Percentiles rank a stretch among this genome's conserved stretches.
These are phyloP conservation scores for Tragulus kanchil DNA, from an alignment of 2,113 vertebrate genomes.

Conservation along the genomic window DNA sequence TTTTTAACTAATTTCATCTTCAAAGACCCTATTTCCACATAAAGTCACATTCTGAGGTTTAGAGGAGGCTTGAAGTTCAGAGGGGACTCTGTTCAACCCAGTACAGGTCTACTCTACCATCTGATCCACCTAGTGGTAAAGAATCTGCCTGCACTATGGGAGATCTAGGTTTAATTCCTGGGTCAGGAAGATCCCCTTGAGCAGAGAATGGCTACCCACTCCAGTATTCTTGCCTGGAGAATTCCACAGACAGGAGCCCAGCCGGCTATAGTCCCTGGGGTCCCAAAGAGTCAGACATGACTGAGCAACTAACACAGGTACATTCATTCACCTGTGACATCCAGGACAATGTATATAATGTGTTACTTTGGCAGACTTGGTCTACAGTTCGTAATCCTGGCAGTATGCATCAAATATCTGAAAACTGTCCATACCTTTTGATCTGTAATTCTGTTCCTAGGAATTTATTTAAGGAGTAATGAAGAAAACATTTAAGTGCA, in stretches of 20 bases:
- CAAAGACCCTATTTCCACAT: slow-evolving; percentile 8
- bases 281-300: background rate
- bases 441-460: background rate
- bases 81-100: background rate
- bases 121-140: no score
- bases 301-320: background rate
- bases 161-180: background rate
- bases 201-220: background rate
- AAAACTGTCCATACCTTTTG: background rate
- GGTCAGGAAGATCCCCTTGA: background rate
- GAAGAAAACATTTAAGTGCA: background rate
- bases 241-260: background rate
- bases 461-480: background rate
- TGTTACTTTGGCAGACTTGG: background rate
- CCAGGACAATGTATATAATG: background rate
- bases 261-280: background rate
- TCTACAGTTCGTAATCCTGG: background rate
- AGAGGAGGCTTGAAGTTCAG: background rate
- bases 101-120: background rate
- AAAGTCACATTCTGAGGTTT: background rate
- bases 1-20: background rate
- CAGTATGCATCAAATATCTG: background rate
- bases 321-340: background rate
- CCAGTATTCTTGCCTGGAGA: background rate
- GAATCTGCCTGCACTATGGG: background rate